These are phyloP conservation scores for Geococcyx californianus DNA, from an alignment of 2,113 vertebrate genomes.

Conservation along the genomic window DNA sequence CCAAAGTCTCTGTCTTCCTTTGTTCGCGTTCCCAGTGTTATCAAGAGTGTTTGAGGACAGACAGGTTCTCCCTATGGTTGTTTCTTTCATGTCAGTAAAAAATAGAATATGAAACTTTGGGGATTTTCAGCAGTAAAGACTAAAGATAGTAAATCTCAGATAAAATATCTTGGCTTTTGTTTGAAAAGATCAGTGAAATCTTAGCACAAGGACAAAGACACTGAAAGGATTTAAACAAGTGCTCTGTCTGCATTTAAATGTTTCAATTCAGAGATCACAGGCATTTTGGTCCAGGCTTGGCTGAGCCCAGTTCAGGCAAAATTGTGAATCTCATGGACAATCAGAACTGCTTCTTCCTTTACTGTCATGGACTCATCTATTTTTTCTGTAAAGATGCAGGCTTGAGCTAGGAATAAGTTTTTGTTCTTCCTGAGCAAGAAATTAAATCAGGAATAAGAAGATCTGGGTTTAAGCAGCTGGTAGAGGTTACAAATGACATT, in stretches of 20 bases:
- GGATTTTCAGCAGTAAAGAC: slow-evolving; percentile 15
- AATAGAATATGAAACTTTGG: background rate
- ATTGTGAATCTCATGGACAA: background rate
- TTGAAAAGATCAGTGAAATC: slow-evolving; percentile 6
- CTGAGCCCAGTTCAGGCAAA: background rate
- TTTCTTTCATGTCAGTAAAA: background rate
- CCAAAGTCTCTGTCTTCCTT: background rate
- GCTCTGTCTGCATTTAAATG: background rate
- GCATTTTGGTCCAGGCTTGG: background rate
- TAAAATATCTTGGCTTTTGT: background rate
- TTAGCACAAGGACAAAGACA: slow-evolving; percentile 12
- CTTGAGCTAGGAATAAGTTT: background rate
- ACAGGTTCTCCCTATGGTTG: background rate
- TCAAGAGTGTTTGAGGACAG: background rate
- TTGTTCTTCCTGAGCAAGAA: background rate
- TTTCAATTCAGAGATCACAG: background rate
- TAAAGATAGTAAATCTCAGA: background rate
- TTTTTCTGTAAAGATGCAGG: background rate
- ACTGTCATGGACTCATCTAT: background rate
- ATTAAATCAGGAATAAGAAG: background rate
- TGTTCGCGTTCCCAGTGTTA: background rate
- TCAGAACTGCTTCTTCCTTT: background rate
- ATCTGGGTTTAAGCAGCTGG: background rate
- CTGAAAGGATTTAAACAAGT: background rate
- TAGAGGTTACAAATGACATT: background rate